Evolutionary conservation across 2,888 invertebrate genomes (phyloP), one percentile per base, ranked within the genome.

Genomic region (Andrena hattorfiana): DNA sequence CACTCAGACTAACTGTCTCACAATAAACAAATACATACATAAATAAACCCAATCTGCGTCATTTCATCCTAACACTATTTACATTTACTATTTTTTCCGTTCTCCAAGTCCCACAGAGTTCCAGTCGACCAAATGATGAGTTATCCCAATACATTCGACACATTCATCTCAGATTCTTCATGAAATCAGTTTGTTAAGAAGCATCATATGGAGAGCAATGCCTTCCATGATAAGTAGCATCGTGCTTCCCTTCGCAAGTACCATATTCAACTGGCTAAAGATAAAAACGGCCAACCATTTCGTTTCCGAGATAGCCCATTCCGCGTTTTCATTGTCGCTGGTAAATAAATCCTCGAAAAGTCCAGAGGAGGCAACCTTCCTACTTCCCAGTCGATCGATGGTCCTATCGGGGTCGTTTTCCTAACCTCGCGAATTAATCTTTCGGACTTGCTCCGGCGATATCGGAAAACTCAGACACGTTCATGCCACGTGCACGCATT

Each of bases 361-460:
- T 62, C 35, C 60, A 8, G 66, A 49, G 16, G 23, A 7, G n/a
- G 60, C 51, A 28, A 4, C 59, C 13, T 30, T 35, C 13, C 32
- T 26, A 0, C 26, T n/a, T 48, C 48, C 16, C 16, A 16, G 66
- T 8, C 66, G 68, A 83, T 83, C 79, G 69, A 77, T 83, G 77
- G 73, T 75, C 49, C 71, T 68, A 71, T 67, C 75, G 66, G 35
- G 51, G 67, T 75, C 66, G 42, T 77, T 85, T 64, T 42, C 63
- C 64, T 42, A 30, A 30, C 73, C 69, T 54, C 62, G 35, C 60
- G 72, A 85, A 83, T 85, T 85, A 85, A 85, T 83, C 76, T 81
- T 59, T 60, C 62, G 49, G 28, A 26, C 28, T 82, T 60, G 59
- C 16, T 49, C 48, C 32, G 35, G n/a, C 56, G 63, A n/a, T 68